Evolutionary conservation across 2,113 vertebrate genomes (phyloP), one percentile per base, ranked within the genome.

Genomic region (Melanerpes aurifrons): DNA sequence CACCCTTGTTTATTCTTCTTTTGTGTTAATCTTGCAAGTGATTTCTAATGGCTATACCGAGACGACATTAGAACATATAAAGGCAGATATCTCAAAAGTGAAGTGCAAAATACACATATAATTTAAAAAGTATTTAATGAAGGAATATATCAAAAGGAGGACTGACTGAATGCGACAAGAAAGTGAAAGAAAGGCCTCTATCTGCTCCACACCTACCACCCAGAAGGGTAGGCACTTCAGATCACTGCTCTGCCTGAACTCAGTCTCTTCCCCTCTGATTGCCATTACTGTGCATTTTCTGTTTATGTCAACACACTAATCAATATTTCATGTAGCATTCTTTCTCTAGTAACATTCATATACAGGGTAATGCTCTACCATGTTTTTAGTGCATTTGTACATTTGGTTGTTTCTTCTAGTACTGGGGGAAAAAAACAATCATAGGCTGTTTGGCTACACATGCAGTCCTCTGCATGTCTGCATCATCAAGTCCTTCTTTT

Each of bases 331-430:
- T 7, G 15, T 10, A 1, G 12, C 45, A 70, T n/a, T 62, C n/a
- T 59, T 56, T 35, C 67, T 17, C 9, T 50, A 32, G 3, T 17
- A 25, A 13, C 11, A 28, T 17, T 15, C 22, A 32, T 14, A 69
- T 5, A n/a, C 20, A 28, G 21, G 11, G 10, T 28, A 53, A 77
- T 47, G 43, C 28, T 59, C 7, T 61, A 10, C 12, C 0, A 0
- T 11, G 24, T 6, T 32, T 71, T 63, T 12, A 62, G 13, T 47
- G 9, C 26, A 26, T 40, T 24, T 50, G 21, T 20, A 12, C 28
- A 5, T 26, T 11, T 28, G 24, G 20, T 3, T 77, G 31, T 56
- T 45, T 72, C 10, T 57, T 68, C 37, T 77, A 67, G 72, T 24
- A 29, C 43, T 7, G 24, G 11, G 6, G 37, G 45, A 58, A 58